Conservation (phyloP, 1,140 invertebrate species). For the Patella vulgata region DNA sequence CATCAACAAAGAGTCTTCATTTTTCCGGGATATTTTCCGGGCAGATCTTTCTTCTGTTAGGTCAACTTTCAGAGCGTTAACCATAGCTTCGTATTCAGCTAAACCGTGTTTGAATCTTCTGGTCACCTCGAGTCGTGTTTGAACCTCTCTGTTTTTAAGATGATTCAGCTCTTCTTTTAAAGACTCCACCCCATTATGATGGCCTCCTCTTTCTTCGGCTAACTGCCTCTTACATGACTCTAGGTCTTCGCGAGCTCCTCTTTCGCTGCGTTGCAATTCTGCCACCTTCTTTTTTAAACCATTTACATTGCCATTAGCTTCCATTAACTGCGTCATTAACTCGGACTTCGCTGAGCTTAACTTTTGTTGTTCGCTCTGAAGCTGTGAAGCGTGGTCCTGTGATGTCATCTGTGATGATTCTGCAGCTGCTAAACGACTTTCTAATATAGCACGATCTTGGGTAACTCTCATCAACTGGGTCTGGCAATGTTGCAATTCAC, state of each 20-base stretch:
- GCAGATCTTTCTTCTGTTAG: conserved; percentile 57
- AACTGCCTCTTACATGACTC: conserved; percentile 52
- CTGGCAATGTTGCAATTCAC: conserved; percentile 53
- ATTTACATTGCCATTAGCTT: conserved; percentile 52
- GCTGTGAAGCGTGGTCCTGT: conserved; percentile 46
- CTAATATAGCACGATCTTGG: conserved; percentile 50
- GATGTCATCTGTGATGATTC: conserved; percentile 52
- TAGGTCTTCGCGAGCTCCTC: conserved; percentile 47
- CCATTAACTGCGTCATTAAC: conserved; percentile 49
- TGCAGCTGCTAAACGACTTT: conserved; percentile 53
- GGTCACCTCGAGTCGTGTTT: conserved; percentile 53
- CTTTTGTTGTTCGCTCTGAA: conserved; percentile 58
- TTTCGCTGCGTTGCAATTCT: conserved; percentile 55
- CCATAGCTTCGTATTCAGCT: conserved; percentile 58
- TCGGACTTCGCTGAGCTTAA: conserved; percentile 56
- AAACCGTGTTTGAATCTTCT: conserved; percentile 54
- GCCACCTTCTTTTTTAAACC: conserved; percentile 53
- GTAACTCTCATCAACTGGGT: conserved; percentile 35
- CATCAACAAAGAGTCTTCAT: conserved; percentile 53
- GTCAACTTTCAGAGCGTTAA: conserved; percentile 62
- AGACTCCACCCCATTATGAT: conserved; percentile 37
- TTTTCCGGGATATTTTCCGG: conserved; percentile 52
- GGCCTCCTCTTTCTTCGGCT: conserved; percentile 48
- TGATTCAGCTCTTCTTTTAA: conserved; percentile 38
- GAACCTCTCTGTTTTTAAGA: conserved; percentile 53